Base-by-base conservation (phyloP, 2,113 vertebrate genomes). In the Pantherophis guttatus region DNA sequence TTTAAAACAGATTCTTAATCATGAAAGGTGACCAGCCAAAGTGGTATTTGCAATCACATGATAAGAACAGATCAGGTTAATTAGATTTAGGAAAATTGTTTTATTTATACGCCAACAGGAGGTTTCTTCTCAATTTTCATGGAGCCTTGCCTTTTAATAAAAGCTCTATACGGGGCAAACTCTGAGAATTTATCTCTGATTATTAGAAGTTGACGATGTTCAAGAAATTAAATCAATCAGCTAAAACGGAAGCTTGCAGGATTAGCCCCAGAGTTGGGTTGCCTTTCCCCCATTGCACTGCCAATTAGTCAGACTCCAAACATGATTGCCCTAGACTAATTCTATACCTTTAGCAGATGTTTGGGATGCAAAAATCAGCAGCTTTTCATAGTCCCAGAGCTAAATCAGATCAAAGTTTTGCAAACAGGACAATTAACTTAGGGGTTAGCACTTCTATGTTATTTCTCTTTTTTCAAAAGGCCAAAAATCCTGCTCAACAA, bases 161-260 rank as follows among this genome's bases (percentile, higher is more conserved):
- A 86, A 91, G 29, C 13, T 86, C 54, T 44, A n/a, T 57, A 59
- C 1, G 5, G 17, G 26, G 15, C 81, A 91, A n/a, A 59, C 39
- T n/a, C 48, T 17, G 65, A 59, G 23, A 62, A 91, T 87, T 33
- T 87, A n/a, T 87, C 33, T 29, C 17, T 59, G 55, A 91, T 87
- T 87, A 86, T 26, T 52, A 57, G 15, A 50, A 29, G 81, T 29
- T 86, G 59, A 91, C 50, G 21, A 87, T 86, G 54, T 52, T 33
- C 62, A 85, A 91, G 44, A 90, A 91, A 91, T 44, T 85, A 91
- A 85, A 85, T 33, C 90, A 57, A 55, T 91, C 65, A 55, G n/a
- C n/a, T 91, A 81, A 91, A 81, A 91, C 6, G 70, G 65, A 91
- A 91, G 52, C n/a, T 8, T 53, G 10, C 26, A 33, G 17, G 29